Percentiles rank a stretch among this genome's conserved stretches.
These are phyloP conservation scores for Leiothrix lutea DNA, from an alignment of 2,113 vertebrate genomes.

Conservation along the genomic window DNA sequence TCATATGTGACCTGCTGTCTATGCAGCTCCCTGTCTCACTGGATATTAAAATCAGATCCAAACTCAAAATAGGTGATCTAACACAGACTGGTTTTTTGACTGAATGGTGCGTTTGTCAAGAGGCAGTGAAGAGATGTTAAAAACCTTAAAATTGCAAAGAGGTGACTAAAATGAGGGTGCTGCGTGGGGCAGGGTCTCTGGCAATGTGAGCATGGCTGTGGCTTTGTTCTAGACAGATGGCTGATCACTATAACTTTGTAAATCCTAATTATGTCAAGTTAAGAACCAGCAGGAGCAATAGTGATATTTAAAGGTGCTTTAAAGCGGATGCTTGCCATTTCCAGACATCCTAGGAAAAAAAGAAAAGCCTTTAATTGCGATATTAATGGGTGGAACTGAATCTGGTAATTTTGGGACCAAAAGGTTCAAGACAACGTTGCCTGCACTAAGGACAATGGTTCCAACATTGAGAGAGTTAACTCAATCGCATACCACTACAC, in stretches of 20 bases:
- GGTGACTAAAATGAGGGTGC: not conserved
- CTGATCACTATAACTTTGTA: not conserved
- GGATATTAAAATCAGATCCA: constrained; percentile 24
- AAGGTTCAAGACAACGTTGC: not conserved
- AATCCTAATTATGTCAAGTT: constrained; percentile 27
- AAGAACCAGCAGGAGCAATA: not conserved
- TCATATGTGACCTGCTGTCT: constrained; percentile 42
- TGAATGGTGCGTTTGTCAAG: not conserved
- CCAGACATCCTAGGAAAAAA: not conserved
- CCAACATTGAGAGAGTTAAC: constrained; percentile 63
- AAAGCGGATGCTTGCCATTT: constrained; percentile 43
- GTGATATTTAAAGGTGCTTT: constrained; percentile 54
- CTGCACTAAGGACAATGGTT: constrained; percentile 13
- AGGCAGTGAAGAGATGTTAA: not conserved
- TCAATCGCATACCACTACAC: constrained; percentile 40
- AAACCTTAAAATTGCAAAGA: not conserved
- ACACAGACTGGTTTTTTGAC: not conserved
- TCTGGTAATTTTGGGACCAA: constrained; percentile 20
- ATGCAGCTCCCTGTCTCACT: not conserved
- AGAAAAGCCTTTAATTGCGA: not conserved
- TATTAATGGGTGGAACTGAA: not conserved
- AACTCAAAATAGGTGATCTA: not conserved
- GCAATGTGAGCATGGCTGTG: not conserved
- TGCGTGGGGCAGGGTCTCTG: not conserved
- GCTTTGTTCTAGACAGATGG: constrained; percentile 25